phyloP scores from a whole-genome alignment of 1,140 invertebrate genomes.

The Vanessa tameamea region DNA sequence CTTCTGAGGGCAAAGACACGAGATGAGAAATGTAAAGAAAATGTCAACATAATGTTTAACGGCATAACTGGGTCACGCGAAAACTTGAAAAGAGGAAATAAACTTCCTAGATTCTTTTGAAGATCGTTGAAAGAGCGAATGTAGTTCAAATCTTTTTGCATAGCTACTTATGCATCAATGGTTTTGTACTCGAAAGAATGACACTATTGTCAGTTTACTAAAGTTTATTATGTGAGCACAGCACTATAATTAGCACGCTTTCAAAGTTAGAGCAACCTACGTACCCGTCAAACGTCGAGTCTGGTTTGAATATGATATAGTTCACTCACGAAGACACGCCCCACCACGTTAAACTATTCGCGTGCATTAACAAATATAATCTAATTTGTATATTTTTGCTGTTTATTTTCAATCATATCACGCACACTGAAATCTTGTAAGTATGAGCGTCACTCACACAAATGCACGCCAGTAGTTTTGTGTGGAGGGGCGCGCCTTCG shows the following conservation, averaged over 20 bases:
- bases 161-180: constrained; percentile 6
- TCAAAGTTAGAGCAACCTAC: not conserved
- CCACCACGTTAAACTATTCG: no score
- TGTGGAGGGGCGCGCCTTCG: no score
- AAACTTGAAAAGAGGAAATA: constrained; percentile 24
- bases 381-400: no score
- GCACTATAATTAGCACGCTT: not conserved
- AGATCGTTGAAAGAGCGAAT: not conserved
- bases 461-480: no score
- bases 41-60: constrained; percentile 21
- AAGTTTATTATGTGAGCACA: not conserved
- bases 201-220: not conserved
- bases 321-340: no score
- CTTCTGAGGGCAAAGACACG: not conserved
- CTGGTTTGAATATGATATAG: no score
- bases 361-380: no score
- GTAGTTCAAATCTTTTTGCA: constrained; percentile 12
- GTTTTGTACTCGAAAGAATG: not conserved
- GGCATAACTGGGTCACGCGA: constrained; percentile 11
- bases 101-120: constrained; percentile 22
- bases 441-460: no score
- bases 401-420: no score
- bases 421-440: no score
- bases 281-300: no score
- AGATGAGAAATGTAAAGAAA: constrained; percentile 11